Evolutionary conservation across 2,113 vertebrate species (phyloP), one percentile per base, ranked within the genome.

Genomic region (Scopus umbretta): DNA sequence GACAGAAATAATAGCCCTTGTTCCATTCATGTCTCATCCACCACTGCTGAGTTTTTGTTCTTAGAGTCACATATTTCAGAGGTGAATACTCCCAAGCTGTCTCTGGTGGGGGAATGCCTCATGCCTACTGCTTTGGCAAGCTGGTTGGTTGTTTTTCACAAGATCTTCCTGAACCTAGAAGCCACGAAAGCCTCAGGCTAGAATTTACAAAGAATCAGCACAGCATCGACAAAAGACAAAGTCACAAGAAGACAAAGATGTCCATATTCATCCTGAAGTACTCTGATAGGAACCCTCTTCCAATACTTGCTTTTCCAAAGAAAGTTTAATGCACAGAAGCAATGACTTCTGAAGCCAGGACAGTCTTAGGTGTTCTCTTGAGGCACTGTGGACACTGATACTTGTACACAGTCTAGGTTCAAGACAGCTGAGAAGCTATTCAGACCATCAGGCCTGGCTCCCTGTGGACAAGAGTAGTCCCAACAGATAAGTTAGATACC

Each of bases 1-100:
- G 87, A 38, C 78, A 87, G 88, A 94, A 96, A 95, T 95, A 97
- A 96, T 88, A 97, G 79, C n/a, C 78, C 49, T 82, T 90, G 49
- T 91, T 95, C 80, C 84, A 72, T 87, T 91, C 66, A 80, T 82
- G 92, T 90, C 93, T 95, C 87, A 95, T 85, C 47, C 67, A 80
- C 90, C 6, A 3, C 90, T 95, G 90, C 62, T 95, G 88, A 94
- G 70, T 68, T 96, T 96, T 95, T 96, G 70, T 96, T 91, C 90
- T 95, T 49, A 85, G 75, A 92, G 91, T 79, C 74, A 79, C 94
- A 80, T 90, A 90, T 90, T 95, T 97, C 92, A 67, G 58, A 87
- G 50, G 42, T 94, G 84, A 96, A 85, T 90, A 86, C 45, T 96
- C 58, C 71, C 56, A 82, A 30, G 80, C 81, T 91, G 88, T 90